Percentiles rank a stretch among this genome's conserved stretches.
phyloP scores from a whole-genome alignment of 2,797 vertebrate species.

The Pampus argenteus region DNA sequence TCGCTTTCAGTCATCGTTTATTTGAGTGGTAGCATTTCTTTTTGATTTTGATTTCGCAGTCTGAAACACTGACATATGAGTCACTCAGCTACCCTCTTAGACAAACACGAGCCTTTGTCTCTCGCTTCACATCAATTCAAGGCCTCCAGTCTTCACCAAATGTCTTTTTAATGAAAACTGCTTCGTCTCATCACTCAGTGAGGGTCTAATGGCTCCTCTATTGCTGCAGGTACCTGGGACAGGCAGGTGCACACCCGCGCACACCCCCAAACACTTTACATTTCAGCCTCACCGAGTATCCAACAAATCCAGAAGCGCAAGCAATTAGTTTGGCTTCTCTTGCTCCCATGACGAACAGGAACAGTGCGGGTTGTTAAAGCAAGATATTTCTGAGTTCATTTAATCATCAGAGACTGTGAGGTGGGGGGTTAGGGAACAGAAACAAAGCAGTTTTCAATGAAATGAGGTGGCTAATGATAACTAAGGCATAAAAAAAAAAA shows the following conservation, averaged over 20 bases:
- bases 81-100: constrained; percentile 40
- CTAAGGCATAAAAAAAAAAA: constrained; percentile 53
- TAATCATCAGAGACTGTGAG: constrained; percentile 67
- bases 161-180: constrained; percentile 83
- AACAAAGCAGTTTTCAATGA: constrained; percentile 51
- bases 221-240: constrained; percentile 71
- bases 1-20: constrained; percentile 51
- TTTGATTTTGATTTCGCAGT: constrained; percentile 32
- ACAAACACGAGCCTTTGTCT: constrained; percentile 64
- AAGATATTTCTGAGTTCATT: constrained; percentile 68
- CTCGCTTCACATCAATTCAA: constrained; percentile 64
- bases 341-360: constrained; percentile 55
- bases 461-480: constrained; percentile 56
- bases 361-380: constrained; percentile 59
- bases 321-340: constrained; percentile 65
- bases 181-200: constrained; percentile 73
- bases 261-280: constrained; percentile 26
- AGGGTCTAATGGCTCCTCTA: constrained; percentile 70
- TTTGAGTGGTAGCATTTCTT: constrained; percentile 61
- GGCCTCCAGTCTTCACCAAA: constrained; percentile 74
- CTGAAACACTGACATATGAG: constrained; percentile 66
- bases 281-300: constrained; percentile 45
- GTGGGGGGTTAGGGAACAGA: constrained; percentile 22
- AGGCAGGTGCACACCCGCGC: constrained; percentile 25
- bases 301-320: constrained; percentile 47